Conservation (phyloP, 2,113 vertebrate species). For the Alces alces region DNA sequence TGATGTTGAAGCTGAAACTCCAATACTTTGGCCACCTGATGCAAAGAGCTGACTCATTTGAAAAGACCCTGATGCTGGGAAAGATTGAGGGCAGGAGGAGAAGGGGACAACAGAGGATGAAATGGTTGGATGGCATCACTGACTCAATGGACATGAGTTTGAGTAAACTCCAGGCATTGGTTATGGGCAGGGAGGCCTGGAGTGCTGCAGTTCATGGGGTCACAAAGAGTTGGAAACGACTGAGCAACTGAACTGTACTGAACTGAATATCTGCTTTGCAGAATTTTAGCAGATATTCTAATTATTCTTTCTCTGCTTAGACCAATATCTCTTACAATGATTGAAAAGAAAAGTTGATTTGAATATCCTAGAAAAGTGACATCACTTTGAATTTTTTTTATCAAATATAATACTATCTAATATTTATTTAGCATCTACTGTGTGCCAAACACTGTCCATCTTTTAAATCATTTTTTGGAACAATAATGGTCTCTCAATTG, state of each 20-base stretch:
- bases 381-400: background rate
- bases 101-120: background rate
- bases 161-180: background rate
- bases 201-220: fast-evolving
- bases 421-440: background rate
- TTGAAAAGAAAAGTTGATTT: background rate
- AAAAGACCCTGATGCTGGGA: background rate
- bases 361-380: background rate
- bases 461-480: background rate
- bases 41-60: background rate
- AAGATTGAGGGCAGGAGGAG: background rate
- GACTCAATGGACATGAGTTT: background rate
- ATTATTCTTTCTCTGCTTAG: background rate
- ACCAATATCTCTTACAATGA: background rate
- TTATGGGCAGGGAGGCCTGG: background rate
- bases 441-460: background rate
- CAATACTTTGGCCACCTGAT: background rate
- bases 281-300: background rate
- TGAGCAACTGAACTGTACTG: background rate
- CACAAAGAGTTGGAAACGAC: background rate
- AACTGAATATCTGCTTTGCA: background rate
- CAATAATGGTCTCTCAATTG: background rate
- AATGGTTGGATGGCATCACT: background rate
- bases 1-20: background rate
- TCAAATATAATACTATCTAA: background rate